Evolutionary conservation across 2,113 vertebrate genomes (phyloP), one percentile per base, ranked within the genome.

Genomic region (Zootoca vivipara): DNA sequence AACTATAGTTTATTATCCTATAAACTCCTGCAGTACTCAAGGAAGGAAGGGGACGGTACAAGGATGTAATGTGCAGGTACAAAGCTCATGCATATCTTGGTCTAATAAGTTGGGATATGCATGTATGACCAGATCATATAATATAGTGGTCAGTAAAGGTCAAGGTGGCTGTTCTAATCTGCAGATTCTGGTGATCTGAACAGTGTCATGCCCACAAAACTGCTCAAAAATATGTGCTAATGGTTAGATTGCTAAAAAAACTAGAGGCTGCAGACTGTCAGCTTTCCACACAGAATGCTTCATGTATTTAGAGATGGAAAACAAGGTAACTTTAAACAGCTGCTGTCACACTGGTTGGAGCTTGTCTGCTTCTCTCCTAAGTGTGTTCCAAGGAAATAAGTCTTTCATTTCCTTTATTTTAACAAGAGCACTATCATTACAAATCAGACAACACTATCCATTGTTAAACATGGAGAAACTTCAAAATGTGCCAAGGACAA

Each of bases 381-480:
- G 35, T 33, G 26, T 10, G 62, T 67, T 82, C 58, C 56, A 75
- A 82, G 56, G 69, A 74, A 52, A 65, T 65, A 46, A 64, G 81
- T 73, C 56, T 78, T 65, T 35, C 62, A 38, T 78, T 78, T 69
- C 74, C 30, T 86, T 86, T 86, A 78, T 35, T 86, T 69, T 69
- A 46, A 38, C 75, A 78, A 79, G 30, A 26, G 2, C 24, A 15
- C 12, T 67, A 69, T 79, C 40, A 69, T 40, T 15, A 22, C 3
- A 77, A 75, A 77, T 12, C 72, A 79, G 35, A 86, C 75, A 86
- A 69, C 56, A 24, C 30, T 35, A 69, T 16, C 70, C 13, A 79
- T 69, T 86, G 75, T 86, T 69, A 69, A 67, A 52, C 20, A 69
- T 69, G n/a, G 1, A 75, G 70, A 35, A 85, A 38, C n/a, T 74